Conservation (phyloP, 2,797 vertebrate species). For the Rhabdomys pumilio region DNA sequence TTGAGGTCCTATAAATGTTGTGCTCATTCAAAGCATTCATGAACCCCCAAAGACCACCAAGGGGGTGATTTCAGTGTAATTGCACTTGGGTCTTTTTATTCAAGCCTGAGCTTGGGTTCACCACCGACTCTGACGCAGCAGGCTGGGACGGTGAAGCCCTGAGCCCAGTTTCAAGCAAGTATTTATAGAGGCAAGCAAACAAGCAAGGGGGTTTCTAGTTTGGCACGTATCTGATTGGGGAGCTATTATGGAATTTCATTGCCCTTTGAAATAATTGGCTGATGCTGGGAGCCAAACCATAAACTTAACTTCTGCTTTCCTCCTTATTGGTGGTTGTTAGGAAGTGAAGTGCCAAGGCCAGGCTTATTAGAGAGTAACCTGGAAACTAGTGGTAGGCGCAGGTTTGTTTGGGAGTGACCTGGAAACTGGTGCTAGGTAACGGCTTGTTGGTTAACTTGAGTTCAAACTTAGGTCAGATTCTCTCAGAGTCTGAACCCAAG, state of each 20-base stretch:
- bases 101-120: not conserved
- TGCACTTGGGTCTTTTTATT: not conserved
- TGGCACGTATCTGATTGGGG: not conserved
- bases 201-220: not conserved
- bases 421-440: not conserved
- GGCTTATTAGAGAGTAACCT: not conserved
- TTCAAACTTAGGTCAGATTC: not conserved
- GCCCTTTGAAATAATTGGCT: not conserved
- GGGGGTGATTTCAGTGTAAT: not conserved
- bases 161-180: not conserved
- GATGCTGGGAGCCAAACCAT: not conserved
- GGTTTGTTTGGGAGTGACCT: not conserved
- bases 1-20: not conserved
- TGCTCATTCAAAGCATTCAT: not conserved
- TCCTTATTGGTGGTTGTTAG: not conserved
- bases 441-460: not conserved
- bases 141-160: not conserved
- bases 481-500: not conserved
- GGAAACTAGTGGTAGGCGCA: no score
- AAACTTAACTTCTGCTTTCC: not conserved
- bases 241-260: not conserved
- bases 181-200: not conserved
- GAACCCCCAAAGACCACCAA: not conserved
- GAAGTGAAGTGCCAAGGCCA: not conserved
- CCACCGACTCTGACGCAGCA: not conserved